phyloP scores from a whole-genome alignment of 2,797 vertebrate genomes.

The Neopelma chrysocephalum region DNA sequence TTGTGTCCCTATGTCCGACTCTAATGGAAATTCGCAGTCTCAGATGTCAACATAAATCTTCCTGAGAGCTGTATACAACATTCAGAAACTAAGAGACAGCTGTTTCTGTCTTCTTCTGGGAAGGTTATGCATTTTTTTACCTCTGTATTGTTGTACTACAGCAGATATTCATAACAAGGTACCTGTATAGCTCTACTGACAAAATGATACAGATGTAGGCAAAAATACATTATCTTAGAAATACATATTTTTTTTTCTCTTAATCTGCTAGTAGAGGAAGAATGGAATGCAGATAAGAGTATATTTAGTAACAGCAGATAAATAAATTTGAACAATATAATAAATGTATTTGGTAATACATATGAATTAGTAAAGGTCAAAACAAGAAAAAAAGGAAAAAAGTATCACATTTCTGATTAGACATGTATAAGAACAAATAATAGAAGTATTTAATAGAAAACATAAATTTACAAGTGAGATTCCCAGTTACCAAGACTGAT shows the following conservation, averaged over 20 bases:
- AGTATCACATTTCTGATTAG: background rate
- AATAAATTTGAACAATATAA: background rate
- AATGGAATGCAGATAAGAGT: background rate
- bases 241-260: background rate
- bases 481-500: background rate
- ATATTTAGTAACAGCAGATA: background rate
- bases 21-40: conserved; percentile 26
- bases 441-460: background rate
- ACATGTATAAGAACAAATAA: background rate
- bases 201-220: background rate
- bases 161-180: background rate
- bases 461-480: background rate
- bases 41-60: conserved; percentile 28
- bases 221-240: background rate
- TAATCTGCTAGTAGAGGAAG: background rate
- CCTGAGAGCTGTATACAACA: background rate
- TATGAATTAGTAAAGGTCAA: background rate
- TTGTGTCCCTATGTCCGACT: background rate
- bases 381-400: background rate
- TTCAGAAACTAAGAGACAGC: background rate
- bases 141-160: background rate
- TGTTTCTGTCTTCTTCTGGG: background rate
- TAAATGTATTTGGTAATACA: background rate
- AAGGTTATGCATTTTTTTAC: background rate
- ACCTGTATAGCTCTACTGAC: background rate